These are phyloP conservation scores for Phortica magna DNA, from an alignment of 2,888 invertebrate genomes.

Conservation along the genomic window DNA sequence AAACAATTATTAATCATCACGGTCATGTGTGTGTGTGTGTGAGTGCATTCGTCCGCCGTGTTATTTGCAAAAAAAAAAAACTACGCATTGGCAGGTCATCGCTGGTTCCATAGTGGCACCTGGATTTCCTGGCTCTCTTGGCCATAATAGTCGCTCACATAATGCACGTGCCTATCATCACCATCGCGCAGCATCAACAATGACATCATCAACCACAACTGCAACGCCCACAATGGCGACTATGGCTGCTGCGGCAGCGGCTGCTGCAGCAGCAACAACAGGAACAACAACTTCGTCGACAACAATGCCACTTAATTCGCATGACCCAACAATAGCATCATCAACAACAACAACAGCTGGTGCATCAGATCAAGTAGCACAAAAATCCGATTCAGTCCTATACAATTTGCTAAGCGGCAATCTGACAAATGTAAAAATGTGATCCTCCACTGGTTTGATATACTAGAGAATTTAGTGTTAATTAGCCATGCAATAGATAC, in stretches of 20 bases:
- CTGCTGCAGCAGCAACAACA: slow-evolving; percentile 32
- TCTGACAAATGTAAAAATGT: slow-evolving; percentile 68
- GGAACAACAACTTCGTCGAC: slow-evolving; percentile 40
- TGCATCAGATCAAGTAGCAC: slow-evolving; percentile 44
- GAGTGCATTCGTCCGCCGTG: not conserved
- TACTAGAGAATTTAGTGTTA: not conserved
- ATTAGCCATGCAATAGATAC: slow-evolving; percentile 20
- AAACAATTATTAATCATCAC: not conserved
- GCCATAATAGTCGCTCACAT: slow-evolving; percentile 75
- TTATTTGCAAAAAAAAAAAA: slow-evolving; percentile 5
- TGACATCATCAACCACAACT: slow-evolving; percentile 19
- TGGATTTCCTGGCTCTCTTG: slow-evolving; percentile 75
- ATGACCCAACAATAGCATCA: slow-evolving; percentile 46
- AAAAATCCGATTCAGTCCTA: slow-evolving; percentile 57
- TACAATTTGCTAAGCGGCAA: slow-evolving; percentile 66
- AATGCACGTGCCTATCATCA: slow-evolving; percentile 63
- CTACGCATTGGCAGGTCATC: slow-evolving; percentile 66
- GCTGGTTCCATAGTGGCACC: slow-evolving; percentile 77
- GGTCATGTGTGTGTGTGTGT: not conserved
- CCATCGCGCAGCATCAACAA: slow-evolving; percentile 49
- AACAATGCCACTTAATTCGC: slow-evolving; percentile 30
- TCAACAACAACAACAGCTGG: slow-evolving; percentile 41
- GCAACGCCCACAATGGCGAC: slow-evolving; percentile 33
- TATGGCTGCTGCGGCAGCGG: slow-evolving; percentile 29
- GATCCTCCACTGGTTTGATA: slow-evolving; percentile 67